Evolutionary conservation across 2,113 vertebrate species (phyloP).

Genomic region (Nerophis lumbriciformis): DNA sequence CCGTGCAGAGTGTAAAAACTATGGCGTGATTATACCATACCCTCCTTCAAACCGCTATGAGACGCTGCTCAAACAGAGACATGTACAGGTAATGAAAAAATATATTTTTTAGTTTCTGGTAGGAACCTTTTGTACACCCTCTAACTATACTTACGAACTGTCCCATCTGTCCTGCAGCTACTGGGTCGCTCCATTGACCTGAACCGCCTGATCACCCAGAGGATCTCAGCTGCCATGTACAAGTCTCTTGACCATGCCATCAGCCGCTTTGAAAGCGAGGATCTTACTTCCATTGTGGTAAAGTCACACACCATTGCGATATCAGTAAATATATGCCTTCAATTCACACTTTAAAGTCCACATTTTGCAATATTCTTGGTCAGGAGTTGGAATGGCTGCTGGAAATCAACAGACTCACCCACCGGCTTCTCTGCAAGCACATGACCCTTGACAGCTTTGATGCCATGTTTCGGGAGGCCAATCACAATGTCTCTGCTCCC

Average conservation of each 20-base stretch:
- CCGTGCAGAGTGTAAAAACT: constrained; percentile 98
- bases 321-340: not conserved
- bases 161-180: constrained; percentile 65
- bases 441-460: constrained; percentile 98
- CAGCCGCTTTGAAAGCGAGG: constrained; percentile 98
- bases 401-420: constrained; percentile 95
- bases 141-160: not conserved
- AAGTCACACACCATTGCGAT: constrained; percentile 31
- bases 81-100: constrained; percentile 83
- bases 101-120: not conserved
- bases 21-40: constrained; percentile 96
- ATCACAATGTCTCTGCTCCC: constrained; percentile 97
- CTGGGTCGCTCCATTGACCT: constrained; percentile 94
- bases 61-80: constrained; percentile 95
- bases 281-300: constrained; percentile 98
- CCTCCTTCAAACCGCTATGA: constrained; percentile 98
- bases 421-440: constrained; percentile 92
- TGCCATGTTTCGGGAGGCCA: constrained; percentile 98
- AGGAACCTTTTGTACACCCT: not conserved
- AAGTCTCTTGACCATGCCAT: constrained; percentile 97
- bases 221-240: constrained; percentile 98
- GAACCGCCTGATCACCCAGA: constrained; percentile 96
- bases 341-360: not conserved
- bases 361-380: not conserved
- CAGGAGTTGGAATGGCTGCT: constrained; percentile 97